Base-by-base conservation (phyloP, 1,140 invertebrate species). In the Scaptomyza hsui region DNA sequence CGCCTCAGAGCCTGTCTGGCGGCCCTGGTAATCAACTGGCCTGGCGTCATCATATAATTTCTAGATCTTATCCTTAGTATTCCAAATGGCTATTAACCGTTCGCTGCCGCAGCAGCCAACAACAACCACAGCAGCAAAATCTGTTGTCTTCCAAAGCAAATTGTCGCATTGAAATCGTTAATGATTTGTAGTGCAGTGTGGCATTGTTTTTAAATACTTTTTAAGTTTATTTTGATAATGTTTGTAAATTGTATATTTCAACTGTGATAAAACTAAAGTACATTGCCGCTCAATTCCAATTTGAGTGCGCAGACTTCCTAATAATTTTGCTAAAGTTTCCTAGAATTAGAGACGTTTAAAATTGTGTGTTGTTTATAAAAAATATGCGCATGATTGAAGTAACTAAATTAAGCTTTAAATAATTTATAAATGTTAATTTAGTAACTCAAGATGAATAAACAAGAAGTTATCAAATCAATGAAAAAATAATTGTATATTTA, bases 121-220 rank as follows among this genome's bases (percentile, higher is more conserved):
- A 59, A 55, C 51, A 74, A 55, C n/a, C n/a, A n/a, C 32, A 64
- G 51, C 82, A 86, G 70, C 82, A 88, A 64, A 73, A 88, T 88
- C 82, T 44, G 71, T 82, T 86, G 81, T 86, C 81, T 86, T 88
- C 81, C 81, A 82, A 88, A 86, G 81, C 80, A 88, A 88, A 74
- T 74, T 75, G 67, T 44, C 49, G 42, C 51, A 64, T 32, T 29
- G 44, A 57, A 29, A 61, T 52, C 32, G 29, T 15, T 29, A 1
- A 51, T 39, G 56, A 68, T 51, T 60, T 15, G n/a, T 64, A 7
- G 26, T 79, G 42, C 61, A 37, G 48, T 65, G 71, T 72, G 41
- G 41, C 44, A 70, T 77, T 78, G 70, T 67, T 71, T 86, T 81
- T 77, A 77, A 68, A 74, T 86, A 77, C 53, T 64, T 76, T 9